phyloP scores from a whole-genome alignment of 2,113 vertebrate genomes.

The Rhabdornis inornatus region DNA sequence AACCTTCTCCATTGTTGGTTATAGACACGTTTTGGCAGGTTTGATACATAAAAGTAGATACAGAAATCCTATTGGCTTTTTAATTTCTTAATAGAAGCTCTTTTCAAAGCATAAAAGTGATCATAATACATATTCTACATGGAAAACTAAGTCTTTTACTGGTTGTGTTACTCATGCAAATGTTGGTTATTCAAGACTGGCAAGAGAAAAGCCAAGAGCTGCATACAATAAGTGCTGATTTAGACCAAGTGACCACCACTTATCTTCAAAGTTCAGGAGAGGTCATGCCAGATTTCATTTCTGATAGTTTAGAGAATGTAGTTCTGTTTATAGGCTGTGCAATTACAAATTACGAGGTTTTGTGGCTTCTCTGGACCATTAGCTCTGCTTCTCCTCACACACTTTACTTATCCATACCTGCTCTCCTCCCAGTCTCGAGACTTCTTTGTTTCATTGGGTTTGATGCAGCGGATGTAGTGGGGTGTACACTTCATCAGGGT shows the following conservation, averaged over 20 bases:
- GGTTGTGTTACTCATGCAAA: not conserved
- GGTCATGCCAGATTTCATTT: not conserved
- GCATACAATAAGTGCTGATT: not conserved
- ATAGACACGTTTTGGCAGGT: not conserved
- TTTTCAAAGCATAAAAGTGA: not conserved
- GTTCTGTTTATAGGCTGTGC: not conserved
- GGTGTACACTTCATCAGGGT: conserved; percentile 98
- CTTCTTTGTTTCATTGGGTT: conserved; percentile 98
- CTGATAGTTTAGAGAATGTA: not conserved
- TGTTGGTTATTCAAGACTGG: not conserved
- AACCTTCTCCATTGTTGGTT: not conserved
- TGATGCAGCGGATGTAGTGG: conserved; percentile 98
- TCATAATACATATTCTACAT: not conserved
- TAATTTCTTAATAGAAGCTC: not conserved
- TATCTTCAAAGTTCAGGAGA: not conserved
- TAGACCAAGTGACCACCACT: not conserved
- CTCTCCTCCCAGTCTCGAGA: conserved; percentile 96
- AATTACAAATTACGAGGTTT: not conserved
- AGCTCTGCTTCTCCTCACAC: not conserved
- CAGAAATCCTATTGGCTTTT: not conserved
- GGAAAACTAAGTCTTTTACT: not conserved
- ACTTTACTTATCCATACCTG: conserved; percentile 71
- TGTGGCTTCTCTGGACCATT: not conserved
- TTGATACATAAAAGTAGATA: not conserved
- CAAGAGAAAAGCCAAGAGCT: not conserved